Evolutionary conservation across 2,888 invertebrate species (phyloP).

Genomic region (Candidula unifasciata): DNA sequence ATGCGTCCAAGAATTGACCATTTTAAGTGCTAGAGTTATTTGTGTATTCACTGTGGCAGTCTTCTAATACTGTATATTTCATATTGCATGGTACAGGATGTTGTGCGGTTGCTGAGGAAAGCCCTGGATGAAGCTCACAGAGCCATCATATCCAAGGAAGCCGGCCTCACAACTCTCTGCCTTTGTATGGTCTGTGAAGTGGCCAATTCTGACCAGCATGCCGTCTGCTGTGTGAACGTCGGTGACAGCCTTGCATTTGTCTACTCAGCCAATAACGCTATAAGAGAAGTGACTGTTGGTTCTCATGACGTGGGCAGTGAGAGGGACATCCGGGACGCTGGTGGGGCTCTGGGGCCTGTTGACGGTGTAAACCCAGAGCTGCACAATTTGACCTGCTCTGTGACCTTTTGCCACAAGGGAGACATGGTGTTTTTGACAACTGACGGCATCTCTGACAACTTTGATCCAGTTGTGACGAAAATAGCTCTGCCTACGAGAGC

Average conservation of each 20-base stretch:
- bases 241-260: constrained; percentile 94
- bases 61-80: not conserved
- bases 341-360: constrained; percentile 92
- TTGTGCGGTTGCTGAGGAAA: constrained; percentile 86
- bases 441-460: constrained; percentile 94
- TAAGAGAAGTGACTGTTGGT: constrained; percentile 87
- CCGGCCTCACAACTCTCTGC: constrained; percentile 87
- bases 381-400: constrained; percentile 89
- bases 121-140: constrained; percentile 91
- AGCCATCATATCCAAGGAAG: constrained; percentile 88
- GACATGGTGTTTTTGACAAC: constrained; percentile 92
- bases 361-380: constrained; percentile 89
- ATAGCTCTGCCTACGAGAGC: constrained; percentile 81
- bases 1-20: too few species aligned
- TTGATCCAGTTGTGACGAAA: constrained; percentile 93
- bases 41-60: not conserved
- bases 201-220: constrained; percentile 80
- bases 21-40: not conserved
- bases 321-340: constrained; percentile 91
- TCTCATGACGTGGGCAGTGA: constrained; percentile 90
- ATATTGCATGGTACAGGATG: constrained; percentile 80
- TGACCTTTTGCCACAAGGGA: constrained; percentile 87
- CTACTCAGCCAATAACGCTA: constrained; percentile 85
- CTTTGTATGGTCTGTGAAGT: constrained; percentile 84
- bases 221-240: constrained; percentile 91